These are phyloP conservation scores for Elaphurus davidianus DNA, from an alignment of 2,113 vertebrate species.

Conservation along the genomic window DNA sequence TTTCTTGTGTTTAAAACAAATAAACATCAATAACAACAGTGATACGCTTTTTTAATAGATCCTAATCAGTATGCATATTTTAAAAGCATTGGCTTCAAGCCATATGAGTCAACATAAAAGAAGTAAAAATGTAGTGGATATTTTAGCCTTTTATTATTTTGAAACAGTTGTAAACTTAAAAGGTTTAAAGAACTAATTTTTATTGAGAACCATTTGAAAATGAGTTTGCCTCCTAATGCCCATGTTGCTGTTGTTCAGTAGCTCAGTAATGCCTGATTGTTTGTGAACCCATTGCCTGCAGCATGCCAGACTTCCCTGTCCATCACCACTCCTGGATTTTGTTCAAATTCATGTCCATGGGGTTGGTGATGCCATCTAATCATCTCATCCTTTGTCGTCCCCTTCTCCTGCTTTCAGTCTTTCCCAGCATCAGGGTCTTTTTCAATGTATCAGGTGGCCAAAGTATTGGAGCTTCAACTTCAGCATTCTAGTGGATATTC, in stretches of 20 bases:
- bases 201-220: background rate
- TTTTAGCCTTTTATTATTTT: background rate
- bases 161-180: background rate
- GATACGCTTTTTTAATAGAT: background rate
- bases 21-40: constrained; percentile 42
- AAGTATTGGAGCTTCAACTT: background rate
- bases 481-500: background rate
- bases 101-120: background rate
- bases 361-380: background rate
- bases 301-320: background rate
- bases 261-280: background rate
- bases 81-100: background rate
- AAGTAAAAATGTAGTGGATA: background rate
- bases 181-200: background rate
- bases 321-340: background rate
- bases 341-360: background rate
- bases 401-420: background rate
- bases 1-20: constrained; percentile 18
- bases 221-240: background rate
- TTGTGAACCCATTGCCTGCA: background rate
- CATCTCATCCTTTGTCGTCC: background rate
- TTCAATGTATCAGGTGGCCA: background rate
- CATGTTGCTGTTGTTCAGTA: background rate
- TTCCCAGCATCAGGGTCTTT: background rate
- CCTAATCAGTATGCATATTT: background rate